Evolutionary conservation across 2,888 invertebrate genomes (phyloP).

Genomic region (Monochamus alternatus): DNA sequence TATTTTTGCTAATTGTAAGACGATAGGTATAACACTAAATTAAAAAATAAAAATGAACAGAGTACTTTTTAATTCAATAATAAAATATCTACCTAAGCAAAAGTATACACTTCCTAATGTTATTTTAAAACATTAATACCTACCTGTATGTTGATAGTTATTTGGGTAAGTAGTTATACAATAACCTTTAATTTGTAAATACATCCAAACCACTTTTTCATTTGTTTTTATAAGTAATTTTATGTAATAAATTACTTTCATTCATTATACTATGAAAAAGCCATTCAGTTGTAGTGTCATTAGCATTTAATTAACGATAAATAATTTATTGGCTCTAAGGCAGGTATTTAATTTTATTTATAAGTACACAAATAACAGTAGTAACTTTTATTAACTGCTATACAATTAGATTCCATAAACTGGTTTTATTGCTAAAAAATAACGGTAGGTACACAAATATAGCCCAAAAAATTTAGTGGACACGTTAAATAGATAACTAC

Average conservation of each 20-base stretch:
- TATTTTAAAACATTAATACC: too few species aligned
- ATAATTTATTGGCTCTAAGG: slow-evolving; percentile 39
- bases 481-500: neutral
- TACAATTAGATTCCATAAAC: slow-evolving; percentile 35
- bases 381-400: slow-evolving; percentile 37
- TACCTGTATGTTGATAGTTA: too few species aligned
- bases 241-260: neutral
- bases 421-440: slow-evolving; percentile 38
- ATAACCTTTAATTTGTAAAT: too few species aligned
- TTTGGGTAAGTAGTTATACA: too few species aligned
- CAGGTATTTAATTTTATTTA: slow-evolving; percentile 36
- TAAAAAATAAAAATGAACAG: too few species aligned
- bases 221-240: slow-evolving; percentile 29
- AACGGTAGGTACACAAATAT: slow-evolving; percentile 3
- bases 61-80: too few species aligned
- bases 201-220: neutral
- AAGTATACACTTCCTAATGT: too few species aligned
- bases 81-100: too few species aligned
- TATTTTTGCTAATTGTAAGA: too few species aligned
- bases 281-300: slow-evolving; percentile 24
- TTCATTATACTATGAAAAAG: slow-evolving; percentile 25
- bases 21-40: too few species aligned
- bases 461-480: slow-evolving; percentile 9
- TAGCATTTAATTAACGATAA: slow-evolving; percentile 39
- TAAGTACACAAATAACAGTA: slow-evolving; percentile 37